Evolutionary conservation across 2,888 invertebrate genomes (phyloP), one percentile per base, ranked within the genome.

Genomic region (Caenorhabditis zanzibari): DNA sequence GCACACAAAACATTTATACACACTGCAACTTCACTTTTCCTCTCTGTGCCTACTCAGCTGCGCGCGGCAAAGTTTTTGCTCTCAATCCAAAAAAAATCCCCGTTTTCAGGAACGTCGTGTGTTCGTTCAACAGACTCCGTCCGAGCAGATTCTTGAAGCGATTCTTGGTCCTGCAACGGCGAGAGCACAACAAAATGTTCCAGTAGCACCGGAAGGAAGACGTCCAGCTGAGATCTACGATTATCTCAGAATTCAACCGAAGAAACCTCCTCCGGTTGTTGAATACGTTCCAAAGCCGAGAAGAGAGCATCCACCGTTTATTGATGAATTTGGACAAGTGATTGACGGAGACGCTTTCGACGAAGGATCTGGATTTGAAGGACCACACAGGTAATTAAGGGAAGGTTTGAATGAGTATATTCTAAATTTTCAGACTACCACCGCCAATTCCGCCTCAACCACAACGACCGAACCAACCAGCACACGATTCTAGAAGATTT

Each of bases 61-160:
- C 61, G 26, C 59, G 35, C 14, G 19, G 28, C 32, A 14, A n/a
- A 44, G n/a, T 63, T 47, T 63, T 63, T 44, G 16, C 26, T 63
- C 44, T 44, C 24, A 41, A 44, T 49, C 38, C 38, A 44, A 19
- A 35, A 49, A 28, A 22, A n/a, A 47, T 44, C 6, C 16, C 12
- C 26, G 12, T 54, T 64, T 85, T 89, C 76, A 92, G 92, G 92
- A 92, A 72, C 91, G 92, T n/a, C 90, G 92, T 9, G 91, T 92
- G n/a, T 92, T 92, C 84, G 92, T 92, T 54, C 91, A 92, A 64
- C 92, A 92, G 82, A 90, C 92, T 28, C 90, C 91, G 35, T 88
- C 91, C 19, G 91, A 92, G 49, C 91, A 92, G 71, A 85, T 91
- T 47, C 79, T 86, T 49, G 88, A 88, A 75, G 87, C 85, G 72